A percentile compares a stretch with the other conserved stretches of the same genome.
Conservation (phyloP, 1,140 invertebrate species). For the Zaprionus camerounensis region DNA sequence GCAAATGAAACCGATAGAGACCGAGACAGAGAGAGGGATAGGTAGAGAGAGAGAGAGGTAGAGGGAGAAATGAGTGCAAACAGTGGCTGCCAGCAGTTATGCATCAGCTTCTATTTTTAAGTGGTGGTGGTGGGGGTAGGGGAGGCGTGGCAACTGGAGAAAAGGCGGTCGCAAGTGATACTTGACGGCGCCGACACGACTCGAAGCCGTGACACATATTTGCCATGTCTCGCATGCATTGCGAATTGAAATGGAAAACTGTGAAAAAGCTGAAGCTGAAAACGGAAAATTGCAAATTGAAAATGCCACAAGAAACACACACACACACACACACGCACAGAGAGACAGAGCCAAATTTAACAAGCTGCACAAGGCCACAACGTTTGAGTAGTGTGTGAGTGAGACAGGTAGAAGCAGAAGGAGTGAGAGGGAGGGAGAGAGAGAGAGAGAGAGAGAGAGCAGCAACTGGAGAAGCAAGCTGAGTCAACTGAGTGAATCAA, state of each 20-base stretch:
- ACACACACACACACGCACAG: too few relatives aligned
- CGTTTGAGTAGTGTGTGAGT: background rate
- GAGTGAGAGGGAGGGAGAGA: background rate
- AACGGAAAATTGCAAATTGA: conserved; percentile 50
- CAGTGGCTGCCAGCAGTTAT: conserved; percentile 48
- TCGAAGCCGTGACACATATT: conserved; percentile 68
- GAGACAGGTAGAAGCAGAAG: background rate
- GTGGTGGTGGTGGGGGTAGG: conserved; percentile 1
- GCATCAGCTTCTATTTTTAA: conserved; percentile 55
- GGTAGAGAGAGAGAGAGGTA: background rate
- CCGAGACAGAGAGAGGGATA: background rate
- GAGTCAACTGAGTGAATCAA: conserved; percentile 6
- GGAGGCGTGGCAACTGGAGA: conserved; percentile 5
- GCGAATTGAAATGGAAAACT: conserved; percentile 40
- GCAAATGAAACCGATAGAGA: conserved; percentile 45
- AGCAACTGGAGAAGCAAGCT: background rate
- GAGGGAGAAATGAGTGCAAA: conserved; percentile 42
- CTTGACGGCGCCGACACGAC: conserved; percentile 20
- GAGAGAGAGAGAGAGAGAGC: background rate
- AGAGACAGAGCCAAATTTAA: conserved; percentile 14
- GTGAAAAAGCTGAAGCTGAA: conserved; percentile 20
- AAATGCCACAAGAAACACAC: conserved; percentile 29
- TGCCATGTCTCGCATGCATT: conserved; percentile 49
- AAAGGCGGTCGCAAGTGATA: conserved; percentile 30
- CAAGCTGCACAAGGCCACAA: conserved; percentile 21